Evolutionary conservation across 2,797 vertebrate genomes (phyloP), one percentile per base, ranked within the genome.

Genomic region (Leptoclinus maculatus): DNA sequence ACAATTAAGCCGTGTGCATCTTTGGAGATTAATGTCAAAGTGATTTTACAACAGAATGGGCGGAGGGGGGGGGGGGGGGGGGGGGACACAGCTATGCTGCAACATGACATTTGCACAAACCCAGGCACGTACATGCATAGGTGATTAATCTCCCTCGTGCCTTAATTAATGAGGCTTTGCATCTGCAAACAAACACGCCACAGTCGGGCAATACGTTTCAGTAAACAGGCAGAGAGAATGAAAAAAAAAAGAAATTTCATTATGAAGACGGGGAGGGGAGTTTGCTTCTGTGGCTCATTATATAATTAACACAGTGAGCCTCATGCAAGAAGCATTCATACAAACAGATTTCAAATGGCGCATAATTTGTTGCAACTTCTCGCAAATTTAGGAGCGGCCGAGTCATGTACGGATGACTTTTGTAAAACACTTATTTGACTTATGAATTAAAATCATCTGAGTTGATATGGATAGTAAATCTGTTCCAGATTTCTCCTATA

Each of bases 181-280:
- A 70, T 87, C 56, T 78, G 67, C 72, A 83, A 79, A 89, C 84
- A 88, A 78, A 84, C 77, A 64, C 2, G 14, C 38, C 41, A 49
- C 78, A 66, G 71, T 34, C 12, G 75, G 57, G 63, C 81, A 77
- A 58, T 59, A 57, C 64, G 58, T 59, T 23, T 41, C 32, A 4
- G 69, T 70, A 79, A 85, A 83, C 81, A 76, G 67, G 54, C 75
- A 27, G 47, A 71, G 25, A 74, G 62, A 75, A 68, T 17, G 62
- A 36, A 80, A 71, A 79, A 80, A 72, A 78, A 60, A 51, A 66
- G 73, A 64, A 76, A 79, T 29, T 67, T 84, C 64, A 23, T 79
- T 64, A 59, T 54, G 19, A 57, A 71, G 73, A 53, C 41, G 4
- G 4, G 73, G 11, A 74, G 29, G 38, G 32, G 36, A 36, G 45